phyloP scores from a whole-genome alignment of 2,888 invertebrate species.

The Notodonta ziczac region DNA sequence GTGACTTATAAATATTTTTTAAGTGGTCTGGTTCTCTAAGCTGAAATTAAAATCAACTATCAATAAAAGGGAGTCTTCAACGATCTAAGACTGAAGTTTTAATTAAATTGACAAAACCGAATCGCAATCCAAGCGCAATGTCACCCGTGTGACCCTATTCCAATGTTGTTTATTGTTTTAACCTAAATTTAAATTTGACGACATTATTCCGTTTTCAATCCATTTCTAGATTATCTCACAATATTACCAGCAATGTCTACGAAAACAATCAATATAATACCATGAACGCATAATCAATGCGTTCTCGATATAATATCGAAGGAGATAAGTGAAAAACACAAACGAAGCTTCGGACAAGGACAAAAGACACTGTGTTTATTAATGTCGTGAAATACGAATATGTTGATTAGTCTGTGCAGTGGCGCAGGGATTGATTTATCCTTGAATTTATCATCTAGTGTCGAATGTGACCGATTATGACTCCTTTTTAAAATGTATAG shows the following conservation, averaged over 20 bases:
- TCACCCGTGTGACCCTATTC: background rate
- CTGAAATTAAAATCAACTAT: background rate
- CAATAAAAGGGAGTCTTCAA: background rate
- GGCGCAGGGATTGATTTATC: too few relatives aligned
- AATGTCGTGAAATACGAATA: too few relatives aligned
- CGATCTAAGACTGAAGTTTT: conserved; percentile 4
- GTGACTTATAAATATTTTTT: background rate
- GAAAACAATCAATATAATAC: too few relatives aligned
- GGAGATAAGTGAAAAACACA: background rate
- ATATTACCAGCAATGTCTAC: too few relatives aligned
- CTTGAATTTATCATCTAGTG: too few relatives aligned
- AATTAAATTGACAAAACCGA: background rate
- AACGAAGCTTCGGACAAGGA: background rate
- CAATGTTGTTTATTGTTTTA: background rate
- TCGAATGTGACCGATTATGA: too few relatives aligned
- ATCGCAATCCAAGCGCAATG: background rate
- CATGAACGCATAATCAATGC: background rate
- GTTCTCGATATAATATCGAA: background rate
- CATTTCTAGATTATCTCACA: background rate
- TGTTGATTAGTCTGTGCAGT: too few relatives aligned
- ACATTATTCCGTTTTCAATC: background rate
- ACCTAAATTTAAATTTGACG: background rate
- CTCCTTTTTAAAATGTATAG: too few relatives aligned
- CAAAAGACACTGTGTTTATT: background rate
- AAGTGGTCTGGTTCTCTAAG: background rate